Conservation (phyloP, 2,888 invertebrate species). For the Globia sparganii region DNA sequence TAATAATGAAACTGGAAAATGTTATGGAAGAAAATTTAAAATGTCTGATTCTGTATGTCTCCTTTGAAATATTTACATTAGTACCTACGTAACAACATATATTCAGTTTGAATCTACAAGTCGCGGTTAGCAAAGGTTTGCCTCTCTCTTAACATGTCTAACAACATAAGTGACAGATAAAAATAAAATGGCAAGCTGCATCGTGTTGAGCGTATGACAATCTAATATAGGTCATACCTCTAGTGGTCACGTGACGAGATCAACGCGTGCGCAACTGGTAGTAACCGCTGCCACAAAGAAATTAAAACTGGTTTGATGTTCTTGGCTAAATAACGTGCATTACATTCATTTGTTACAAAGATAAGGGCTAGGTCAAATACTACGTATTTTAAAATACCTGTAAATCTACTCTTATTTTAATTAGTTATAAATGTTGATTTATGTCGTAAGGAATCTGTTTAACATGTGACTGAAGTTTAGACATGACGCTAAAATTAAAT, state of each 20-base stretch:
- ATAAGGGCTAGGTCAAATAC: constrained; percentile 56
- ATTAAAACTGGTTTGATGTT: constrained; percentile 60
- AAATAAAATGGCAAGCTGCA: constrained; percentile 63
- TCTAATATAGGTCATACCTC: constrained; percentile 62
- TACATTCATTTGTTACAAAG: constrained; percentile 45
- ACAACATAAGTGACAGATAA: constrained; percentile 47
- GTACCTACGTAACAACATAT: too few species aligned
- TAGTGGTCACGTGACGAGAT: constrained; percentile 50
- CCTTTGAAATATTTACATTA: background rate
- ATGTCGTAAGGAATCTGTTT: background rate
- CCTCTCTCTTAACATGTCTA: constrained; percentile 30
- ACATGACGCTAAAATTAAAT: background rate
- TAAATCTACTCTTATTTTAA: constrained; percentile 16
- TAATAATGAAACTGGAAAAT: constrained; percentile 4
- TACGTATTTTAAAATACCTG: constrained; percentile 35
- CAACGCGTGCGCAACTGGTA: constrained; percentile 61
- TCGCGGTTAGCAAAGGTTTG: constrained; percentile 1
- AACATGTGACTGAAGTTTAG: background rate
- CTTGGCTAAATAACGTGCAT: constrained; percentile 48
- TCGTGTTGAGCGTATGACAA: constrained; percentile 55
- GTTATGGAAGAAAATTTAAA: background rate
- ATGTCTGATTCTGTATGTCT: background rate
- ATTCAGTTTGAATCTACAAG: background rate
- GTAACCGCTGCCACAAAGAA: constrained; percentile 44
- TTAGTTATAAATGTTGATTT: background rate